phyloP scores from a whole-genome alignment of 2,113 vertebrate genomes.

The Phylloscopus trochilus region DNA sequence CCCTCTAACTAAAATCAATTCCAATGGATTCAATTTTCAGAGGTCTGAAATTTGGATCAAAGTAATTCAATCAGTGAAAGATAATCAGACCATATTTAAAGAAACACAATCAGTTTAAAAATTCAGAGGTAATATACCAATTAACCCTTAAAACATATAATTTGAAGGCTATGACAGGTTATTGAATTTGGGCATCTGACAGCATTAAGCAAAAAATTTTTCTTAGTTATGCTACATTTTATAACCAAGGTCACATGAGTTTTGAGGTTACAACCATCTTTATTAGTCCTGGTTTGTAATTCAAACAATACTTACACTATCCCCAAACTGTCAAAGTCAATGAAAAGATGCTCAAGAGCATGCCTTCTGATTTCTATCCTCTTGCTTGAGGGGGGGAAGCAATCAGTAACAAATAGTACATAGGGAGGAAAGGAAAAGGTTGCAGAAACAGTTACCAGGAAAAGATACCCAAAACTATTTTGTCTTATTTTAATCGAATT shows the following conservation, averaged over 20 bases:
- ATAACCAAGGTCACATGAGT: not conserved
- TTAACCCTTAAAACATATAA: not conserved
- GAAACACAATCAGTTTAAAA: not conserved
- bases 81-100: not conserved
- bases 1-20: conserved; percentile 43
- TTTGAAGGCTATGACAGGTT: not conserved
- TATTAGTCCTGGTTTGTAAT: not conserved
- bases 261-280: not conserved
- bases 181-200: not conserved
- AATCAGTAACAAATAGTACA: not conserved
- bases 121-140: not conserved
- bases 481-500: not conserved
- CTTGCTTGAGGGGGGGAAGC: fast-evolving
- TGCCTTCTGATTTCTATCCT: not conserved
- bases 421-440: fast-evolving
- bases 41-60: not conserved
- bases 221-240: not conserved
- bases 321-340: not conserved
- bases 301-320: not conserved
- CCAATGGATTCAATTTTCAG: conserved; percentile 6
- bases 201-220: not conserved
- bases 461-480: not conserved
- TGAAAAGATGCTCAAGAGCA: not conserved
- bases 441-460: not conserved
- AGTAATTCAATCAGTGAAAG: not conserved